Conservation (phyloP, 2,888 invertebrate genomes). For the Drosophila subsilvestris region DNA sequence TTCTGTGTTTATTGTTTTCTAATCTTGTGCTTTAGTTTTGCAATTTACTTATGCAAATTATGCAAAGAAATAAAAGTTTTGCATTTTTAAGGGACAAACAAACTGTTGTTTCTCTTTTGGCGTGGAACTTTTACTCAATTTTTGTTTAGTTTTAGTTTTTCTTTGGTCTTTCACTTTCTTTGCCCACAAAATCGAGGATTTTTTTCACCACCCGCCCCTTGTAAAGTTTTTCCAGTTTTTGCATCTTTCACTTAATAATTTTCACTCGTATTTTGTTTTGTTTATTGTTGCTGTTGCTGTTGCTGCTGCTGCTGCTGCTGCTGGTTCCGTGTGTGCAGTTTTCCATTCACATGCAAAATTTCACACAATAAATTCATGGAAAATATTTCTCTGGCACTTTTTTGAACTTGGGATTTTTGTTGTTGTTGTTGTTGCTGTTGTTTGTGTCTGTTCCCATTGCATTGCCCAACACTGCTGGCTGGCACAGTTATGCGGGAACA, state of each 20-base stretch:
- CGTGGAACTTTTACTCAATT: conserved; percentile 45
- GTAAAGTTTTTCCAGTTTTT: conserved; percentile 6
- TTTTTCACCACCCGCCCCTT: not conserved
- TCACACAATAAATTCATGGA: conserved; percentile 73
- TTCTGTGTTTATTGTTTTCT: conserved; percentile 17
- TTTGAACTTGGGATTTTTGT: conserved; percentile 42
- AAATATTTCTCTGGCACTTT: conserved; percentile 48
- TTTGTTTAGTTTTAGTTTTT: conserved; percentile 19
- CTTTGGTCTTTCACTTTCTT: conserved; percentile 22
- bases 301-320: conserved; percentile 8
- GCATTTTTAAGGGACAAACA: conserved; percentile 30
- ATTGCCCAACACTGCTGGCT: conserved; percentile 51
- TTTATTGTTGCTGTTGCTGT: conserved; percentile 27
- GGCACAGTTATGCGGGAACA: conserved; percentile 61
- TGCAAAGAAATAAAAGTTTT: conserved; percentile 19
- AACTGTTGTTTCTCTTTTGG: conserved; percentile 10
- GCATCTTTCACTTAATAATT: conserved; percentile 44
- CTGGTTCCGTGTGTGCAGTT: conserved; percentile 42
- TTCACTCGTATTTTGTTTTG: conserved; percentile 34
- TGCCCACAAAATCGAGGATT: conserved; percentile 12
- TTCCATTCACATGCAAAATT: conserved; percentile 77
- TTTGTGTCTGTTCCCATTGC: conserved; percentile 28
- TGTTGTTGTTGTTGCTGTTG: conserved; percentile 18
- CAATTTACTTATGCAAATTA: conserved; percentile 34
- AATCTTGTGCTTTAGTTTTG: conserved; percentile 53